phyloP scores from a whole-genome alignment of 2,797 vertebrate genomes.

The Zalophus californianus region DNA sequence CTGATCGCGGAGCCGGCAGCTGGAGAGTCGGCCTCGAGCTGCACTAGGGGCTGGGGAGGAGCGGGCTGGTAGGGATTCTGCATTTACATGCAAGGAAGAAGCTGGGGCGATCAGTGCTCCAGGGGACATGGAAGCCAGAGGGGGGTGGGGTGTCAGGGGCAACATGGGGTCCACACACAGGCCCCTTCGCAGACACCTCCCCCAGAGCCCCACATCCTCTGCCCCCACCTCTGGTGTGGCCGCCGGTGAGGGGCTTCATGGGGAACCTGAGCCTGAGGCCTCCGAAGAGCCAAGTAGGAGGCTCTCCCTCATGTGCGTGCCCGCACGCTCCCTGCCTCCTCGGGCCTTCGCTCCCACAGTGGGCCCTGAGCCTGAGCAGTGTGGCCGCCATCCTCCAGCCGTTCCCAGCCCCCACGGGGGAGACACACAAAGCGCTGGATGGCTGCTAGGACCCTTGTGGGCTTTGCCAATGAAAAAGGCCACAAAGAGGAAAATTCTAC shows the following conservation, averaged over 20 bases:
- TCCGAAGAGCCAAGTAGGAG: background rate
- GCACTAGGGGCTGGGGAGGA: fast-evolving
- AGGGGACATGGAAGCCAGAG: background rate
- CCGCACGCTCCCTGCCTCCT: background rate
- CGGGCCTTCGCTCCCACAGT: too few species aligned
- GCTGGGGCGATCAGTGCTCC: fast-evolving
- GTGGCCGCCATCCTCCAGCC: fast-evolving
- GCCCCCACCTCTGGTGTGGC: too few species aligned
- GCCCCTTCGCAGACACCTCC: background rate
- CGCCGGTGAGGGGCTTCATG: fast-evolving
- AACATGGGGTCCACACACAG: fast-evolving
- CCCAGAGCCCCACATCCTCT: fast-evolving
- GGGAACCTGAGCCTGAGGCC: background rate
- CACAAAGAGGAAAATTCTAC: background rate
- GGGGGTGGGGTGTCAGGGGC: too few species aligned
- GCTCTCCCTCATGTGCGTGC: fast-evolving
- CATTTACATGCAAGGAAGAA: background rate
- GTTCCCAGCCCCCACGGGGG: fast-evolving
- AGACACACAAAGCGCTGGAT: background rate
- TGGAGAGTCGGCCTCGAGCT: fast-evolving
- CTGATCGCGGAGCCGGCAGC: background rate
- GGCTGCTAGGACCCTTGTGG: background rate
- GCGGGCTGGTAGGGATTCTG: background rate
- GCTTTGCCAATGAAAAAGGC: background rate
- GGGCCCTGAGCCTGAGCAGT: background rate